Conservation (phyloP, 2,797 vertebrate species). For the Betta splendens region DNA sequence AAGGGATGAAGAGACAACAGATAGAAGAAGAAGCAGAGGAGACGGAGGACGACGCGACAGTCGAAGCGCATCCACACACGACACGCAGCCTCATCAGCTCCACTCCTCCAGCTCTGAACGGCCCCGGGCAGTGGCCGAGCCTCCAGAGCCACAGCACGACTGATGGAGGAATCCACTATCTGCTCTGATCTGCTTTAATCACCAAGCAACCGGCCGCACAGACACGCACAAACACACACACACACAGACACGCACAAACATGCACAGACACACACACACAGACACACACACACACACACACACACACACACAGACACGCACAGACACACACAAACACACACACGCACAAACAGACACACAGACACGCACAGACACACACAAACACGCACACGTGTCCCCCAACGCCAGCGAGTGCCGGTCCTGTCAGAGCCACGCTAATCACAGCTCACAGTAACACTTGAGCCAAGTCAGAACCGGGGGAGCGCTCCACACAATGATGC, state of each 20-base stretch:
- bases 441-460: constrained; percentile 62
- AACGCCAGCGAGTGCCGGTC: constrained; percentile 54
- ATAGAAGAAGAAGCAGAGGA: constrained; percentile 71
- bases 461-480: constrained; percentile 63
- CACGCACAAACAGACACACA: constrained; percentile 56
- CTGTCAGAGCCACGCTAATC: constrained; percentile 72
- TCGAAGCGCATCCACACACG: constrained; percentile 58
- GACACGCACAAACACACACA: constrained; percentile 56
- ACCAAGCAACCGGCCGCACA: constrained; percentile 57
- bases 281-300: constrained; percentile 56
- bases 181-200: constrained; percentile 74
- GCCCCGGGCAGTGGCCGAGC: constrained; percentile 63
- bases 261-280: constrained; percentile 50
- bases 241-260: constrained; percentile 58
- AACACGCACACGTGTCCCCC: constrained; percentile 54
- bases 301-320: no score
- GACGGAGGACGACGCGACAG: constrained; percentile 66
- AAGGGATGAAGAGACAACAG: constrained; percentile 69
- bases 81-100: constrained; percentile 64
- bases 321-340: constrained; percentile 52
- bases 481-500: constrained; percentile 60
- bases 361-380: constrained; percentile 56
- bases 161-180: constrained; percentile 70
- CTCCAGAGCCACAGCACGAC: constrained; percentile 61
- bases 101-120: constrained; percentile 69